Percentiles rank a stretch among this genome's conserved stretches.
These are phyloP conservation scores for Papilio dardanus DNA, from an alignment of 1,140 invertebrate genomes.

Conservation along the genomic window DNA sequence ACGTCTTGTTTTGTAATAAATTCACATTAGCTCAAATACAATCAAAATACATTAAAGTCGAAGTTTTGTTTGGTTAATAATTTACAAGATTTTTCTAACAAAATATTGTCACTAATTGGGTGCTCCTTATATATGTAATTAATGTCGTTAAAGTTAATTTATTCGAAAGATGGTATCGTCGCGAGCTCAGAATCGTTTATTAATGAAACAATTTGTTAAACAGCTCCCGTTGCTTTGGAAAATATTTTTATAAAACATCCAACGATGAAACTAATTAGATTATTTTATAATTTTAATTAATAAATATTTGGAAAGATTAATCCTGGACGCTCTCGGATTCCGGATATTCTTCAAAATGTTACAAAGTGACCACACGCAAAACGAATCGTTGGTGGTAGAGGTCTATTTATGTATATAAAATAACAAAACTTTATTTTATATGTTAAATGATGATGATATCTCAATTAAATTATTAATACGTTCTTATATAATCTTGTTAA, in stretches of 20 bases:
- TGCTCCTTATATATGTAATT: conserved; percentile 54
- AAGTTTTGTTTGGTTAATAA: conserved; percentile 41
- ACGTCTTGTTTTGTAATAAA: conserved; percentile 5
- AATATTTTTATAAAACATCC: conserved; percentile 65
- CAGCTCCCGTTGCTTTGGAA: conserved; percentile 56
- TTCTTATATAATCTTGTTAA: conserved; percentile 8
- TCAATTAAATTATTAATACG: conserved; percentile 18
- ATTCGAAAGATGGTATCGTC: conserved; percentile 65
- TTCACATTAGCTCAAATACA: conserved; percentile 26
- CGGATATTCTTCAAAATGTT: conserved; percentile 44
- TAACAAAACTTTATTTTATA: conserved; percentile 9
- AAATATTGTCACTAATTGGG: conserved; percentile 57
- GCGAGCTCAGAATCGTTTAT: conserved; percentile 59
- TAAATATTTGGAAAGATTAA: conserved; percentile 49
- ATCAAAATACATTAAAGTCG: conserved; percentile 33
- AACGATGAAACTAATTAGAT: conserved; percentile 53
- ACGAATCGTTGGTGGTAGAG: neutral
- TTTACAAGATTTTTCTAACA: conserved; percentile 44
- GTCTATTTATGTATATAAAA: conserved; percentile 9
- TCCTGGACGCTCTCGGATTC: conserved; percentile 42
- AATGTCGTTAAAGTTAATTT: conserved; percentile 65
- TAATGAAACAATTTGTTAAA: conserved; percentile 69
- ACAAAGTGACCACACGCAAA: conserved; percentile 39
- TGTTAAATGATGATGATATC: conserved; percentile 15
- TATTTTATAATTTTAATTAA: conserved; percentile 64